Evolutionary conservation across 2,113 vertebrate genomes (phyloP).

Genomic region (Oreochromis spilurus): DNA sequence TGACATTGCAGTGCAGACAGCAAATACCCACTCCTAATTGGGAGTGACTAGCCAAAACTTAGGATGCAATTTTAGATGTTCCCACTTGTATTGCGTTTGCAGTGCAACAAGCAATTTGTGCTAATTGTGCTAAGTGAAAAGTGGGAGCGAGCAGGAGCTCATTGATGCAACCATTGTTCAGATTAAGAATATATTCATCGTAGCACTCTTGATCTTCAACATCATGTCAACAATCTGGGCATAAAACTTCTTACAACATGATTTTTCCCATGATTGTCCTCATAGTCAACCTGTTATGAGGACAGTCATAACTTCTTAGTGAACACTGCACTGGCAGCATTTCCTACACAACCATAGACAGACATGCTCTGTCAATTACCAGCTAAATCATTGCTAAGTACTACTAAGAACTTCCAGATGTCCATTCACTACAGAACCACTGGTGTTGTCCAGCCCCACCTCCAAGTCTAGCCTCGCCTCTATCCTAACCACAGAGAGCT

Average conservation of each 20-base stretch:
- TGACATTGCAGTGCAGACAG: background rate
- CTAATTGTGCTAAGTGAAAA: background rate
- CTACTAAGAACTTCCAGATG: background rate
- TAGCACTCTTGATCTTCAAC: background rate
- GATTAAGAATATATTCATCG: background rate
- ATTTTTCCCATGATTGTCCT: background rate
- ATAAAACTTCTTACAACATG: background rate
- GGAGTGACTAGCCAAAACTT: background rate
- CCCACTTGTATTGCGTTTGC: background rate
- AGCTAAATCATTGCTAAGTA: background rate
- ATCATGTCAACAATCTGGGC: background rate
- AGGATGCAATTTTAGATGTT: background rate
- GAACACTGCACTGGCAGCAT: background rate
- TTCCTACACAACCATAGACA: background rate
- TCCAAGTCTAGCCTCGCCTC: background rate
- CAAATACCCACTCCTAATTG: background rate
- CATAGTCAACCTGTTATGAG: background rate
- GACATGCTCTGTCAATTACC: background rate
- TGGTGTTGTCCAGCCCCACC: background rate
- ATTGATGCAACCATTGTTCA: background rate
- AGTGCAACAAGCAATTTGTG: background rate
- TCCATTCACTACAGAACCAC: background rate
- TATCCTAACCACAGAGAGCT: background rate
- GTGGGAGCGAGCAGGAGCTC: background rate
- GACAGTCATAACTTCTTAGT: background rate